Conservation (phyloP, 2,888 invertebrate genomes). For the Exephanes ischioxanthus region DNA sequence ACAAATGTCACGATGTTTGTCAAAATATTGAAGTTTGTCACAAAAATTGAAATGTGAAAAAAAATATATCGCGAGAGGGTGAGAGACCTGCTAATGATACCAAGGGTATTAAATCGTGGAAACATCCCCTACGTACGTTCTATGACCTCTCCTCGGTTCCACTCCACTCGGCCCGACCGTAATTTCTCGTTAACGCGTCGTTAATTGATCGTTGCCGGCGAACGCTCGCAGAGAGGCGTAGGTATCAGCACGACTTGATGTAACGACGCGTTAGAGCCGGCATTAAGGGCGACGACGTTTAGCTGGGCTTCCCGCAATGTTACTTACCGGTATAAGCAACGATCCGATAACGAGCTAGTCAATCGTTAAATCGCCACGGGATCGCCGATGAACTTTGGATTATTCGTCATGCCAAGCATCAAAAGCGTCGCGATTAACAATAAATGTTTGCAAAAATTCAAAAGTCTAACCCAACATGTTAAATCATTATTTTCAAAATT, state of each 20-base stretch:
- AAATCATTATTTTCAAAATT: too few species aligned
- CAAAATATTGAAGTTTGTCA: neutral
- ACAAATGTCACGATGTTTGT: neutral
- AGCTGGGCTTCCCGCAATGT: neutral
- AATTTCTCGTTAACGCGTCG: conserved; percentile 40
- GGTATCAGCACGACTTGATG: conserved; percentile 38
- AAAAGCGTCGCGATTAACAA: neutral
- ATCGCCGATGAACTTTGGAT: neutral
- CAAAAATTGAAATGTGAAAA: neutral
- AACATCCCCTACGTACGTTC: conserved; percentile 3
- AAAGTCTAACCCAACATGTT: neutral
- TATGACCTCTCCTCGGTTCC: conserved; percentile 7
- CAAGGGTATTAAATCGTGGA: conserved; percentile 7
- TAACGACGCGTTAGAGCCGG: conserved; percentile 37
- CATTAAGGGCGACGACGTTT: conserved; percentile 31
- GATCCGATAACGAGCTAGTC: conserved; percentile 29
- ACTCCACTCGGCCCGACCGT: neutral
- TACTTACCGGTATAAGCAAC: conserved; percentile 22
- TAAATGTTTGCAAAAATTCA: neutral
- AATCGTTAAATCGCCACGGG: conserved; percentile 25
- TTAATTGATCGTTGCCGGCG: conserved; percentile 40
- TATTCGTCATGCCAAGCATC: neutral
- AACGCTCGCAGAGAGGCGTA: conserved; percentile 5
- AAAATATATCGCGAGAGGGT: neutral
- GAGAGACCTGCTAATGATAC: neutral